Evolutionary conservation across 2,113 vertebrate species (phyloP).

Genomic region (Acrocephalus arundinaceus): DNA sequence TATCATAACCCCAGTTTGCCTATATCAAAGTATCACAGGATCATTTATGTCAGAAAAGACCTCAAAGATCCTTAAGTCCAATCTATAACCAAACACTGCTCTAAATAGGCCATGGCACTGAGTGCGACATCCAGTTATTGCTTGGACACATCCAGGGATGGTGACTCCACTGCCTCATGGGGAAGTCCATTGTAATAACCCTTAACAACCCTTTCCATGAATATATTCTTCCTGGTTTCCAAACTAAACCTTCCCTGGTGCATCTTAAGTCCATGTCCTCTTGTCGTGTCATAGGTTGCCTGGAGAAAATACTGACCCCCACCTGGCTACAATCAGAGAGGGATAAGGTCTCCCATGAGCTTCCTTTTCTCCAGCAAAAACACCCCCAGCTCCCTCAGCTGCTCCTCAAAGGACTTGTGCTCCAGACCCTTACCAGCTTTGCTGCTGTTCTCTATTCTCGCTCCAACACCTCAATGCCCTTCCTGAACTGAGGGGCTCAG

Average conservation of each 20-base stretch:
- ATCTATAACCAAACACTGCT: accelerated
- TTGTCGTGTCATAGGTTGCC: background rate
- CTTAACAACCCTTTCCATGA: background rate
- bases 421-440: background rate
- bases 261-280: background rate
- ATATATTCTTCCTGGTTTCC: background rate
- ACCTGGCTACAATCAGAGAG: background rate
- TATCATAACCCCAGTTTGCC: background rate
- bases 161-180: background rate
- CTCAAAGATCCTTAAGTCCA: background rate
- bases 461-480: background rate
- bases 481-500: background rate
- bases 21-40: background rate
- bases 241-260: background rate
- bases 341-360: no score
- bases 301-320: background rate
- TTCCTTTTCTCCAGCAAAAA: background rate
- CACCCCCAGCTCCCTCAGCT: background rate
- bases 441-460: accelerated
- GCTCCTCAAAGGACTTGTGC: background rate
- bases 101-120: background rate
- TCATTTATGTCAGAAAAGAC: background rate
- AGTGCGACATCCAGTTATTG: accelerated
- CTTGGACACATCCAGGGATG: background rate
- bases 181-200: background rate